Evolutionary conservation across 2,113 vertebrate species (phyloP), one percentile per base, ranked within the genome.

Genomic region (Barnardius zonarius): DNA sequence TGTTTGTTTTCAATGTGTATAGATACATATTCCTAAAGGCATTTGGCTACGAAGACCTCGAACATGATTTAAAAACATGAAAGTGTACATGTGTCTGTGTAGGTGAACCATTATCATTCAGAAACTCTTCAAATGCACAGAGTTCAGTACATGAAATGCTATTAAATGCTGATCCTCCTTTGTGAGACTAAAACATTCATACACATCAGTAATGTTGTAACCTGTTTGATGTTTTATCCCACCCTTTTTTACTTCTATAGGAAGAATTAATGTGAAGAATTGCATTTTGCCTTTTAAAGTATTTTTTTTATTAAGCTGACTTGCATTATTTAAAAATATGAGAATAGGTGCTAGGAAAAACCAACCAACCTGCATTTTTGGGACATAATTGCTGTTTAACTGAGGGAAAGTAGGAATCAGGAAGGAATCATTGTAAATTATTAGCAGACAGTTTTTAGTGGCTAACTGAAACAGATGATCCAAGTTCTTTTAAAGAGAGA

Each of bases 1-100:
- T 97, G 77, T 88, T 94, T 96, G 83, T 97, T 96, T 96, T 95
- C 55, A 95, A 33, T 96, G 88, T 96, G n/a, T 93, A 59, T 70
- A 17, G 85, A 66, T 88, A 93, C 62, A 22, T 96, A 86, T 89
- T 86, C 94, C 64, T 76, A 89, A 92, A 96, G 75, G 88, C 76
- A 94, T 96, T 92, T 91, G 77, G 81, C 69, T 94, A 67, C 84
- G 62, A 94, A 86, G 84, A 89, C 63, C 64, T 64, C 94, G 72
- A 87, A 86, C 88, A 66, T 85, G 37, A 72, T 49, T 78, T 55
- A 23, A 28, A 68, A 87, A 88, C 79, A 74, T 63, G 30, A 72
- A 89, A 91, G 31, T 4, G 1, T 69, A 28, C 31, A 7, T 43
- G 43, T 78, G 54, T 85, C 48, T 86, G 33, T 55, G 35, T 37